Evolutionary conservation across 2,888 invertebrate species (phyloP).

Genomic region (Tenthredo scrophulariae): DNA sequence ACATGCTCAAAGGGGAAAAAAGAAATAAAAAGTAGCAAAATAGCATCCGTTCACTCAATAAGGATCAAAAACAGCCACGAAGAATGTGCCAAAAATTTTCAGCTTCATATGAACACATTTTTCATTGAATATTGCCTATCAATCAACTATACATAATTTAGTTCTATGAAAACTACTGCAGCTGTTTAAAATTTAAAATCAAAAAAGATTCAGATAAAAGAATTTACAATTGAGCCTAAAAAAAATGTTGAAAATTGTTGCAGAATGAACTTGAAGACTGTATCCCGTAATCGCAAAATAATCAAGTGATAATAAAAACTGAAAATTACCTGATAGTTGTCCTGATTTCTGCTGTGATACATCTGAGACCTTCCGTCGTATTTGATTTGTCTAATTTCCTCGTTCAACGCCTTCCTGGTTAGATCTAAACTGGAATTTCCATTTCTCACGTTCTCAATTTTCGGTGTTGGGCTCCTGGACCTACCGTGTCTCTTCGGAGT

Average conservation of each 20-base stretch:
- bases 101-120: neutral
- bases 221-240: no score
- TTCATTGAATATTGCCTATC: neutral
- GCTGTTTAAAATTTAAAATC: neutral
- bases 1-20: neutral
- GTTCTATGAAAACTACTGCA: neutral
- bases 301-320: neutral
- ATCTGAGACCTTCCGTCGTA: constrained; percentile 66
- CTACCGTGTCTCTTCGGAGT: constrained; percentile 77
- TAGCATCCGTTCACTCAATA: neutral
- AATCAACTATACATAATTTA: neutral
- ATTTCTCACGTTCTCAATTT: constrained; percentile 57
- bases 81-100: neutral
- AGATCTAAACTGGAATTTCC: constrained; percentile 59
- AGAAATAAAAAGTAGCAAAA: neutral
- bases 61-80: neutral
- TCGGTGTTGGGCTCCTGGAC: constrained; percentile 68
- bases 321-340: constrained; percentile 66
- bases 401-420: constrained; percentile 63
- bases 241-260: neutral
- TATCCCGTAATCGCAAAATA: neutral
- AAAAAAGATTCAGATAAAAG: neutral
- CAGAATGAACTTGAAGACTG: no score
- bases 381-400: constrained; percentile 65
- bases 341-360: constrained; percentile 66